phyloP scores from a whole-genome alignment of 2,113 vertebrate genomes.

The human (Homo sapiens) region DNA sequence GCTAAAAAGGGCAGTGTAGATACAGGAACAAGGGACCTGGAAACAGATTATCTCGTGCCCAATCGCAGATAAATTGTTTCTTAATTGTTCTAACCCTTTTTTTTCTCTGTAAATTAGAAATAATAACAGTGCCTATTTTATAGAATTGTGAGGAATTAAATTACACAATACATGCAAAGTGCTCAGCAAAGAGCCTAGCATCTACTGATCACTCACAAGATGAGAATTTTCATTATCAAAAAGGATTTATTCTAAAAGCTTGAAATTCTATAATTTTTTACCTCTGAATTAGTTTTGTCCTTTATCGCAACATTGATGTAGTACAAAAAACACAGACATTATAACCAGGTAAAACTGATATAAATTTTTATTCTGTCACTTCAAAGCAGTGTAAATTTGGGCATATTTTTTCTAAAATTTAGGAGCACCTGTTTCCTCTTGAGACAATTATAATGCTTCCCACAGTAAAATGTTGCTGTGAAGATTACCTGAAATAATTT shows the following conservation, averaged over 20 bases:
- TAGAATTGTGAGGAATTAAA: neutral
- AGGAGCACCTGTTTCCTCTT: neutral
- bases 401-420: constrained; percentile 1
- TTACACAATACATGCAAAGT: neutral
- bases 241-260: neutral
- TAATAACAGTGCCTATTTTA: neutral
- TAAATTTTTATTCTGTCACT: neutral
- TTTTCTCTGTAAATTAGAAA: neutral
- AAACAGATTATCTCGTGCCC: neutral
- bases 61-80: neutral
- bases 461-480: neutral
- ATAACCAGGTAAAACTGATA: neutral
- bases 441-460: neutral
- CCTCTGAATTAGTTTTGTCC: neutral
- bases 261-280: neutral
- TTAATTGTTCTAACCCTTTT: neutral
- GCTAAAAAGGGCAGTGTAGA: neutral
- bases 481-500: neutral
- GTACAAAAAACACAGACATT: neutral
- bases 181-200: neutral
- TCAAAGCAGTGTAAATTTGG: neutral
- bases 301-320: neutral
- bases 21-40: neutral
- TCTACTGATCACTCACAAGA: neutral
- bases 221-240: neutral